Base-by-base conservation (phyloP, 2,797 vertebrate species). In the Dallia pectoralis region DNA sequence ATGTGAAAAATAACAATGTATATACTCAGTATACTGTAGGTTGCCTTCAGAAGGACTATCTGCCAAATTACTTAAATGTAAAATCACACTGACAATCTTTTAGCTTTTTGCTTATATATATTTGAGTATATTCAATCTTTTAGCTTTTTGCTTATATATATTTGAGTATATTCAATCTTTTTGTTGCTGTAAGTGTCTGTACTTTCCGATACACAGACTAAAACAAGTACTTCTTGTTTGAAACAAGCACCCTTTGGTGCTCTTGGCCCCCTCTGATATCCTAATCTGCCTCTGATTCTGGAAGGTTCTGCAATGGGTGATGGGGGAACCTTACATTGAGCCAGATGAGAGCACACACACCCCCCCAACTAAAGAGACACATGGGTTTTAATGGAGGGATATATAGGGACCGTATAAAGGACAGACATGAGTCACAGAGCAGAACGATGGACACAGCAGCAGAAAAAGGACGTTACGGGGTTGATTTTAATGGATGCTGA, bases 291-390 rank as follows among this genome's bases (percentile, higher is more conserved):
- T 80, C 75, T n/a, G 61, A 32, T 30, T 30, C 63, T 32, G 63
- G 29, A 18, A 30, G 4, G 62, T 29, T 78, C 73, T 65, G 72
- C 59, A 71, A 73, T 49, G 73, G 72, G 76, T 75, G 7, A 70
- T 73, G 74, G 22, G 71, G 77, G 71, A 80, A 89, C 80, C 81
- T 83, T 89, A 88, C 47, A 47, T 76, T 44, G 65, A 81, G 9
- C 61, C 33, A 73, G 36, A 22, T 51, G 61, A 56, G 27, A 36
- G 61, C 16, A 67, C 25, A 44, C 18, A 8, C 27, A 59, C 22
- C 62, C 47, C 44, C 6, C 12, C 6, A 77, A 74, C 74, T 67
- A 19, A 18, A 19, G 32, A 66, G 33, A 16, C 67, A 82, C 71
- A 81, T 4, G 7, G 70, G 51, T 74, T 69, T 79, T 80, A 25